Conservation (phyloP, 2,113 vertebrate genomes). For the Raphicerus campestris region DNA sequence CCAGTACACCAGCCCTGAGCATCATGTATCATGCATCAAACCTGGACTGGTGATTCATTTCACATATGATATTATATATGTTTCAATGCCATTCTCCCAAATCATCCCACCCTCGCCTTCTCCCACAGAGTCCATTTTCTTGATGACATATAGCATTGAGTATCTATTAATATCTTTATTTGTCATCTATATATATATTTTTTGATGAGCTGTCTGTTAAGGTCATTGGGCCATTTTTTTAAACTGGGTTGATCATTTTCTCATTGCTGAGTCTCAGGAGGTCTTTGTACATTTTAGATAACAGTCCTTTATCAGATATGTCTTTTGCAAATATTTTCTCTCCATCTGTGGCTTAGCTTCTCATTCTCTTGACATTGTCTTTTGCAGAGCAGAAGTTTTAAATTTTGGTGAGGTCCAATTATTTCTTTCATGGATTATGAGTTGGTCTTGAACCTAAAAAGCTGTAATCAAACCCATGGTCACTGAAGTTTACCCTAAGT, state of each 20-base stretch:
- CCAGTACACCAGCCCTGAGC: no score
- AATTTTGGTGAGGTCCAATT: not conserved
- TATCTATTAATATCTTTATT: not conserved
- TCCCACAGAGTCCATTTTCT: not conserved
- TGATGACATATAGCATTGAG: not conserved
- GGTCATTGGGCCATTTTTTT: not conserved
- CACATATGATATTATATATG: no score
- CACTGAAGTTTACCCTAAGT: not conserved
- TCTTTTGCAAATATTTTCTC: not conserved
- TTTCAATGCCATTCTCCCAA: no score
- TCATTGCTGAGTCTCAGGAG: not conserved
- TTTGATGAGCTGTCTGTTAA: not conserved
- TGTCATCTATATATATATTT: not conserved
- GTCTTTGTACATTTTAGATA: not conserved
- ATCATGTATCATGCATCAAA: no score
- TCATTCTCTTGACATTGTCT: not conserved
- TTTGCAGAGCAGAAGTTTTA: not conserved
- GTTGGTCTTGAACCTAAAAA: not conserved
- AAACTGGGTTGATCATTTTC: not conserved
- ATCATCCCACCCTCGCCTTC: no score
- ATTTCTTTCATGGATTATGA: not conserved
- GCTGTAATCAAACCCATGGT: not conserved
- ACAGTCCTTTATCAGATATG: not conserved
- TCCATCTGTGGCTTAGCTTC: not conserved
- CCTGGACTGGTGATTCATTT: no score